Evolutionary conservation across 2,888 invertebrate species (phyloP), one percentile per base, ranked within the genome.

Genomic region (Erpobdella octoculata): DNA sequence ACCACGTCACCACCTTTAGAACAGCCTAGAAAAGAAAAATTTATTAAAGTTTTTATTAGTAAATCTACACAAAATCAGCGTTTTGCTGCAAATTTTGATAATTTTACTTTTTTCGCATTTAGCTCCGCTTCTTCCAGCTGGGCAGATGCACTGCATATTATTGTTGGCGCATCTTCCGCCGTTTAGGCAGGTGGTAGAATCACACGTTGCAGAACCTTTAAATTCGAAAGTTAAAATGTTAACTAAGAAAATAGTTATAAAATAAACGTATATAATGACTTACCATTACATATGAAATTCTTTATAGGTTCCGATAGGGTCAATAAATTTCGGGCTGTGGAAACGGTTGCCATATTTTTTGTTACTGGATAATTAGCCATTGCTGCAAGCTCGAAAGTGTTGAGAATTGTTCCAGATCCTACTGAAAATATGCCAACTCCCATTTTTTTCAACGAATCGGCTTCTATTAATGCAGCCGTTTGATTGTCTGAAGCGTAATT

Each of bases 1-100:
- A 80, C 78, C 15, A 81, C 74, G 72, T 81, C 81, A 4, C 78
- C 78, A 25, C 75, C 59, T 2, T 71, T 68, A 53, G 73, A 68
- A 70, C 80, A 80, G 61, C 75, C 79, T 79, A 76, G 15, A 59
- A 69, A 46, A 41, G 9, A 18, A 65, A 65, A 1, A 37, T 31
- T 35, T 6, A 65, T 65, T 12, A 12, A 35, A 15, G 64, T 36
- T n/a, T 15, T 15, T 33, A 12, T 21, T 31, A 15, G 33, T 8
- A 67, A 9, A 53, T 12, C 46, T 2, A 70, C 25, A 33, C 6
- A 28, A 6, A 21, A 28, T 25, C 28, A 46, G n/a, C n/a, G n/a
- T n/a, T n/a, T n/a, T n/a, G n/a, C n/a, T n/a, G n/a, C n/a, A n/a
- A n/a, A n/a, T n/a, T n/a, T n/a, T n/a, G n/a, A 68, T 8, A n/a